Base-by-base conservation (phyloP, 2,888 invertebrate species). In the Zhengitettix transpicula region DNA sequence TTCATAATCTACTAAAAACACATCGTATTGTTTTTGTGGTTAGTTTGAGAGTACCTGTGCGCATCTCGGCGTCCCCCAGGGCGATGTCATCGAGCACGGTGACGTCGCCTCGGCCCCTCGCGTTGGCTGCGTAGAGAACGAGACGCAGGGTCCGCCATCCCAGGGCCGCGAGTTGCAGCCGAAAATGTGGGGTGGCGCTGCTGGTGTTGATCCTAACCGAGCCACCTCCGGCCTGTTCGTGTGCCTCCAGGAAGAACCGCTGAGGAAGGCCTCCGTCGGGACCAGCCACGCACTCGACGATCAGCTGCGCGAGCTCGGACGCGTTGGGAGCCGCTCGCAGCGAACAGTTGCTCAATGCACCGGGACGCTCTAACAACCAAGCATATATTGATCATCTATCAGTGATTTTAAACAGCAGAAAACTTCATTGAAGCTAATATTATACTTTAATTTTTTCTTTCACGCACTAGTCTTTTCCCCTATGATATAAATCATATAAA, bases 241-340 rank as follows among this genome's bases (percentile, higher is more conserved):
- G 82, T 1, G 90, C 89, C 72, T 92, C 91, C 61, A 93, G 74
- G 58, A 87, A 77, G 74, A 92, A 92, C 64, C 83, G 82, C 72
- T 93, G 93, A 52, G 88, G 87, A 61, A 93, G 78, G 0, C 93
- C 93, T 1, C 93, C 92, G 69, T 93, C 91, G 72, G 91, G 91
- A 54, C 92, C 93, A 0, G 88, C 82, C 61, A 88, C 82, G 72
- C 93, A 93, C 67, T 89, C 87, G 61, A 93, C 83, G 68, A 88
- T 86, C 69, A 93, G 74, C 58, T 77, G n/a, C 14, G 51, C 53
- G 28, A n/a, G 55, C 57, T n/a, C 10, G 9, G 54, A 56, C 9
- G 41, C 41, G n/a, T 16, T 56, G 57, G 77, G 74, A 56, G 85
- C 82, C 54, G 81, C 79, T 68, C 85, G 83, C 53, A 92, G 78